Evolutionary conservation across 64 coral and sea anemone species (phyloP).

Genomic region (Montipora sp.): DNA sequence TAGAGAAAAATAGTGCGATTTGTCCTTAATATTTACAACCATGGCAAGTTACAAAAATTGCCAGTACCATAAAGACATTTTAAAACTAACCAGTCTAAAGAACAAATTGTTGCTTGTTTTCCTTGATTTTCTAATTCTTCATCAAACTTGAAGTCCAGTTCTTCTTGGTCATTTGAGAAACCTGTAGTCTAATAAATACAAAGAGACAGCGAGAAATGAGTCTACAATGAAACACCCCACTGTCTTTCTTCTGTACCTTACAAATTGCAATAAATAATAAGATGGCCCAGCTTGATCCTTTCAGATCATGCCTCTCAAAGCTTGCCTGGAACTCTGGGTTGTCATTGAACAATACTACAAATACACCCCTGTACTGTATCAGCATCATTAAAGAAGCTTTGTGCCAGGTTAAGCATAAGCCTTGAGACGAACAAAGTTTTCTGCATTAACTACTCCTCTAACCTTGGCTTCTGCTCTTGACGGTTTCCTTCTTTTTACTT

Average conservation of each 20-base stretch:
- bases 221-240: too few relatives aligned
- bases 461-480: slow-evolving; percentile 73
- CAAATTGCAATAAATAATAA: too few relatives aligned
- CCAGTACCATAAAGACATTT: neutral
- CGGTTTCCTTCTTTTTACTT: slow-evolving; percentile 88
- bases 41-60: neutral
- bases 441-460: neutral
- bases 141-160: slow-evolving; percentile 96
- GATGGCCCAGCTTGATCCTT: too few relatives aligned
- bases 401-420: too few relatives aligned
- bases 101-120: slow-evolving; percentile 43
- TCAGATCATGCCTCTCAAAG: too few relatives aligned
- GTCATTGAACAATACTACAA: too few relatives aligned
- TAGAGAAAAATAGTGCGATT: too few relatives aligned
- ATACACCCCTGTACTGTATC: too few relatives aligned
- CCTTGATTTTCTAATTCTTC: slow-evolving; percentile 88
- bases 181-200: slow-evolving; percentile 24
- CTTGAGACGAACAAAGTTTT: neutral
- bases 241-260: too few relatives aligned
- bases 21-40: too few relatives aligned
- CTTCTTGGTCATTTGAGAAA: slow-evolving; percentile 84
- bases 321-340: too few relatives aligned
- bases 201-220: neutral
- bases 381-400: too few relatives aligned
- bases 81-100: slow-evolving; percentile 69